Evolutionary conservation across 2,113 vertebrate genomes (phyloP).

Genomic region (Hypomesus transpacificus): DNA sequence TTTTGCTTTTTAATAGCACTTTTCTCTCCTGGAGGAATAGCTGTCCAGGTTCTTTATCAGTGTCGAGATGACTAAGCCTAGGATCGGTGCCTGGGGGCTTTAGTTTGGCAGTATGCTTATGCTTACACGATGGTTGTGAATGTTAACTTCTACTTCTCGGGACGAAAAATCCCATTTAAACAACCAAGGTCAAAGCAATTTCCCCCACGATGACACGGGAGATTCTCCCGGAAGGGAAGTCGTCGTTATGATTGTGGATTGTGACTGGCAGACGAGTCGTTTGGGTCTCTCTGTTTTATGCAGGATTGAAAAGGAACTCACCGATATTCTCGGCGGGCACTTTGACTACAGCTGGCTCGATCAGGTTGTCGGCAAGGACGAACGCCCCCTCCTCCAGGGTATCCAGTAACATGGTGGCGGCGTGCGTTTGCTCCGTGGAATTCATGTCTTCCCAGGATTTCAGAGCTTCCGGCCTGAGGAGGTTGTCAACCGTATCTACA

Average conservation of each 20-base stretch:
- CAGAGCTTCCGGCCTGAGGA: slow-evolving; percentile 91
- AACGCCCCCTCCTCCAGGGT: slow-evolving; percentile 97
- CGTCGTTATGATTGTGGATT: slow-evolving; percentile 10
- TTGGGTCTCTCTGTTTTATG: slow-evolving; percentile 21
- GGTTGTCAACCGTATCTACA: slow-evolving; percentile 98
- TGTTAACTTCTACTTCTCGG: slow-evolving; percentile 15
- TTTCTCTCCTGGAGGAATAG: slow-evolving; percentile 4
- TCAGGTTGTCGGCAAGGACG: slow-evolving; percentile 94
- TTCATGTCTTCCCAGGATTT: slow-evolving; percentile 99
- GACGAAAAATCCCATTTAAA: slow-evolving; percentile 14
- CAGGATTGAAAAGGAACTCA: slow-evolving; percentile 66
- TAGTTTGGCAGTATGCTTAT: not conserved
- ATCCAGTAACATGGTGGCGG: slow-evolving; percentile 96
- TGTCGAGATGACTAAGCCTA: slow-evolving; percentile 12
- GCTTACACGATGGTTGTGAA: slow-evolving; percentile 16
- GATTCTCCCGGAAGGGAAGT: slow-evolving; percentile 7
- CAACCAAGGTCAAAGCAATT: slow-evolving; percentile 28
- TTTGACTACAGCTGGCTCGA: slow-evolving; percentile 93
- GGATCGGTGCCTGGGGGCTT: not conserved
- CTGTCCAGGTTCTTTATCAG: slow-evolving; percentile 5
- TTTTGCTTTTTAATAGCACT: slow-evolving; percentile 24
- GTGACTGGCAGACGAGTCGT: slow-evolving; percentile 18
- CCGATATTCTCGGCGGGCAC: slow-evolving; percentile 97
- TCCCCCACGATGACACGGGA: slow-evolving; percentile 8
- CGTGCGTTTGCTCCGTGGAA: slow-evolving; percentile 92